Evolutionary conservation across 2,888 invertebrate species (phyloP).

Genomic region (Chymomyza fuscimana): DNA sequence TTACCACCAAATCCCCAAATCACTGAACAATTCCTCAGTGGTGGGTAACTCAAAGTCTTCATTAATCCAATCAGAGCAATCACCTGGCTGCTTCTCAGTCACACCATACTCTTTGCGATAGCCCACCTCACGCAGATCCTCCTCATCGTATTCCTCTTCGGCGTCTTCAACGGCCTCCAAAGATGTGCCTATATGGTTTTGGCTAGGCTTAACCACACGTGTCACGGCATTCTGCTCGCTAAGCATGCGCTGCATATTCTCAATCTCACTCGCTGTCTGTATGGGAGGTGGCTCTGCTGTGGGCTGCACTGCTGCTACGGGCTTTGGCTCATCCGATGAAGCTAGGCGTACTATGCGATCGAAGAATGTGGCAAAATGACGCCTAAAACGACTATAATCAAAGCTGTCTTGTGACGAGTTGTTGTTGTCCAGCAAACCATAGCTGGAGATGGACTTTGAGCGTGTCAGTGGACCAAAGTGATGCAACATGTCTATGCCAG

Average conservation of each 20-base stretch:
- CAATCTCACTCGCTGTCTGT: conserved; percentile 49
- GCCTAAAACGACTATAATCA: conserved; percentile 75
- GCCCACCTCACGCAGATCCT: conserved; percentile 72
- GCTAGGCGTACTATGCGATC: conserved; percentile 76
- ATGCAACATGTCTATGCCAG: conserved; percentile 78
- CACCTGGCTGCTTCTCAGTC: conserved; percentile 22
- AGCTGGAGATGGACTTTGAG: conserved; percentile 59
- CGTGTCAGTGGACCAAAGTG: conserved; percentile 77
- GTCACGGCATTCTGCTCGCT: conserved; percentile 20
- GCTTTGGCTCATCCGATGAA: conserved; percentile 34
- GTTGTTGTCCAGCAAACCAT: conserved; percentile 56
- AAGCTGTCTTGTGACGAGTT: conserved; percentile 62
- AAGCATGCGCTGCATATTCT: conserved; percentile 57
- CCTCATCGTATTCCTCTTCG: conserved; percentile 71
- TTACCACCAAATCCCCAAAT: conserved; percentile 77
- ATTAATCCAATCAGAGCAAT: conserved; percentile 74
- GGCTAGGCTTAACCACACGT: conserved; percentile 16
- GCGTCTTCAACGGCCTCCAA: conserved; percentile 75
- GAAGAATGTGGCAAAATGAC: conserved; percentile 75
- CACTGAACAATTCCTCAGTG: conserved; percentile 75
- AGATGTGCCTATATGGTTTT: conserved; percentile 44
- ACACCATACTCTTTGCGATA: conserved; percentile 70
- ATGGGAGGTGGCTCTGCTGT: background rate
- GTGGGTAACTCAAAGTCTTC: conserved; percentile 75
- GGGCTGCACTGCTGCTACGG: background rate